A percentile compares a stretch with the other conserved stretches of the same genome.
phyloP scores from a whole-genome alignment of 2,113 vertebrate species.

The Emydocephalus ijimae region DNA sequence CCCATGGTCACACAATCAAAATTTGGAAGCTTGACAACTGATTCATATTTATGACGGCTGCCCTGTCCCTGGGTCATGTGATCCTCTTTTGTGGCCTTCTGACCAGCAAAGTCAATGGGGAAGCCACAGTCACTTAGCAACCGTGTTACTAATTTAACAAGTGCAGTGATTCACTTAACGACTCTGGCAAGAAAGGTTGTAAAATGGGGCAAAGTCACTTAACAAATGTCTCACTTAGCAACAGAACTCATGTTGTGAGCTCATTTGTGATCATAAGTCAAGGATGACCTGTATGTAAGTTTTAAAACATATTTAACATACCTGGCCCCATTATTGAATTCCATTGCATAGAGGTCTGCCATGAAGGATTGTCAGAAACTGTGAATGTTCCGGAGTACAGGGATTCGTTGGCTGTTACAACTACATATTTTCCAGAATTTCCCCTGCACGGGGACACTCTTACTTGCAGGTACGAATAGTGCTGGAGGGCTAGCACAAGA shows the following conservation, averaged over 20 bases:
- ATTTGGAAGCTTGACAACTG: background rate
- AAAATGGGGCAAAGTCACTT: background rate
- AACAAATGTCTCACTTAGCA: background rate
- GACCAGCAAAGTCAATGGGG: background rate
- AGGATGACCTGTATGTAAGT: background rate
- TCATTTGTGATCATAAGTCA: background rate
- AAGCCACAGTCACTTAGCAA: background rate
- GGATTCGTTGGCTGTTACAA: background rate
- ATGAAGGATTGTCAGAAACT: background rate
- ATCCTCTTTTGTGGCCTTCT: background rate
- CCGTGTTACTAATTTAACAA: background rate
- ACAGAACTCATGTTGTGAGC: background rate
- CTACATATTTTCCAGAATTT: background rate
- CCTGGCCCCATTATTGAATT: background rate
- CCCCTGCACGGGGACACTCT: background rate
- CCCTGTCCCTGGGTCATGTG: background rate
- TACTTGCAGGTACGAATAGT: background rate
- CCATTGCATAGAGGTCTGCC: background rate
- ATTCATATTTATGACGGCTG: background rate
- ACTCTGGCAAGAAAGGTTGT: background rate
- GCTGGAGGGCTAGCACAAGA: background rate
- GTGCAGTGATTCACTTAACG: background rate
- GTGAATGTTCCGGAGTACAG: background rate
- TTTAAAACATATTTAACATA: background rate
- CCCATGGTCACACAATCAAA: background rate